Percentiles rank a stretch among this genome's conserved stretches.
Conservation (phyloP, 2,113 vertebrate genomes). For the Odocoileus hemionus region DNA sequence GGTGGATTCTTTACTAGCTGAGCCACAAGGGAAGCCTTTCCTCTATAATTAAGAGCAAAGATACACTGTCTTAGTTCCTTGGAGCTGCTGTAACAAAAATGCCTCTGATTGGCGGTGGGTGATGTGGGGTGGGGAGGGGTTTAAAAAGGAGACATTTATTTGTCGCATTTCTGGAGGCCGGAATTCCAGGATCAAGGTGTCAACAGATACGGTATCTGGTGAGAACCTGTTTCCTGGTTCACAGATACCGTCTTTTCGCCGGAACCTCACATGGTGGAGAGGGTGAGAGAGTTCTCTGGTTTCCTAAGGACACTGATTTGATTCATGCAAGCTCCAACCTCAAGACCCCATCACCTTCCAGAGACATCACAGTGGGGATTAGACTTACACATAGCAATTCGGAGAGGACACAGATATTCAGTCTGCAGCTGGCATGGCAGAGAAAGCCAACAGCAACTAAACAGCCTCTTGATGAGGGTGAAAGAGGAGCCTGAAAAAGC, state of each 20-base stretch:
- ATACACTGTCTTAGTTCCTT: too few species aligned
- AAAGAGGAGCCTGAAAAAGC: too few species aligned
- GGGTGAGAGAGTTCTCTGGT: background rate
- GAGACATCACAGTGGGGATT: background rate
- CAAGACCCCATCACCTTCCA: background rate
- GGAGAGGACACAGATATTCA: background rate
- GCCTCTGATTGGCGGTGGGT: background rate
- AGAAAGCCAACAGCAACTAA: background rate
- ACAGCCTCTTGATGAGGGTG: too few species aligned
- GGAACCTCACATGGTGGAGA: accelerated
- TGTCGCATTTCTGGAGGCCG: background rate
- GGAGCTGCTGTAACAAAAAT: background rate
- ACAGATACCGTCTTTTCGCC: accelerated
- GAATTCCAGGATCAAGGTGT: accelerated
- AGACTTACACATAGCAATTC: background rate
- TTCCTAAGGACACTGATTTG: background rate
- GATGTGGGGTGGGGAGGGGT: accelerated
- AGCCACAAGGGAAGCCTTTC: background rate
- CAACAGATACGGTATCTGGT: too few species aligned
- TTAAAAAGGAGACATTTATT: too few species aligned
- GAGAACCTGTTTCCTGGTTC: background rate
- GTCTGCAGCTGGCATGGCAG: background rate
- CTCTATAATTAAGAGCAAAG: background rate
- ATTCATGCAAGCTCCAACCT: too few species aligned
- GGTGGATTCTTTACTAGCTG: background rate